phyloP scores from a whole-genome alignment of 2,888 invertebrate species.

The Conus canariensis region DNA sequence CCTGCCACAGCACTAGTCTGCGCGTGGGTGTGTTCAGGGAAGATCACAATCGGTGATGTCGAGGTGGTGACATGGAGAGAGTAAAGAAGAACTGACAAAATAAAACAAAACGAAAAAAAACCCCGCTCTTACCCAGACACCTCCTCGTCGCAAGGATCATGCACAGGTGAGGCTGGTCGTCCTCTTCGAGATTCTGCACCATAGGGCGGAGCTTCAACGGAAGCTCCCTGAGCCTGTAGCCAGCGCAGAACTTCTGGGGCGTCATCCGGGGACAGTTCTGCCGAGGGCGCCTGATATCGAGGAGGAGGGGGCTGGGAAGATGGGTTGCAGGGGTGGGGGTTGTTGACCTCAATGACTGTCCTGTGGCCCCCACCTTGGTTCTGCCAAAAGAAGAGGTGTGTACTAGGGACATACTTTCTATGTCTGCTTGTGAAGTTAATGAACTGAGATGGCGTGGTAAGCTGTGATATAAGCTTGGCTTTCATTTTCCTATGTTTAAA shows the following conservation, averaged over 20 bases:
- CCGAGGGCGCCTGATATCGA: background rate
- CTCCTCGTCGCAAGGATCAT: conserved; percentile 68
- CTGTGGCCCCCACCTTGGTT: background rate
- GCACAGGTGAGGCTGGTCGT: conserved; percentile 61
- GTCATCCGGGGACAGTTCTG: conserved; percentile 33
- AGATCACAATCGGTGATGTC: no score
- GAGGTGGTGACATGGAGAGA: no score
- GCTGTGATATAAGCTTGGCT: background rate
- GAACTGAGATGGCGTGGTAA: no score
- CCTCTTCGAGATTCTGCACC: background rate
- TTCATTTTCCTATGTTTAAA: background rate
- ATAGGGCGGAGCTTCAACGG: background rate
- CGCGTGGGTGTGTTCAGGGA: no score
- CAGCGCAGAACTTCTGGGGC: conserved; percentile 39
- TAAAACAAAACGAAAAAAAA: no score
- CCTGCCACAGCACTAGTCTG: no score
- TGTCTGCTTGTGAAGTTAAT: no score
- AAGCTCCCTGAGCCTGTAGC: conserved; percentile 37
- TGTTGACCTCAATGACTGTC: conserved; percentile 30
- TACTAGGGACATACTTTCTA: no score
- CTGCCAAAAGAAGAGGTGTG: background rate
- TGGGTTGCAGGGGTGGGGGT: background rate
- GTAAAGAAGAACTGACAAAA: no score
- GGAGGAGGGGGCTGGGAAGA: conserved; percentile 1
- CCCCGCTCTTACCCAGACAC: conserved; percentile 40